Evolutionary conservation across 2,888 invertebrate genomes (phyloP), one percentile per base, ranked within the genome.

Genomic region (Dynastes tityus): DNA sequence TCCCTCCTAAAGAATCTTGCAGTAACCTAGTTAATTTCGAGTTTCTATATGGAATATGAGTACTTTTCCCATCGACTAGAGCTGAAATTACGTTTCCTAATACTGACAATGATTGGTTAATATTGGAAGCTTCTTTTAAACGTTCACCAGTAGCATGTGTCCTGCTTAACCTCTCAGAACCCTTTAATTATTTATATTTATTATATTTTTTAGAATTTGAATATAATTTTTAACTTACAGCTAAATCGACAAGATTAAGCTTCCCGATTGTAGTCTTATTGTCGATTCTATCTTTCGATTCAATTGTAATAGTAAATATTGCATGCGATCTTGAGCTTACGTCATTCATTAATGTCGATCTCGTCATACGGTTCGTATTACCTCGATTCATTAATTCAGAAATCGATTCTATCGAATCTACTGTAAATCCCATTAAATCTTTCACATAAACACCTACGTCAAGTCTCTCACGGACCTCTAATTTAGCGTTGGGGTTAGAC

Each of bases 1-100:
- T 98, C 0, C 98, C 98, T 1, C 98, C 98, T 0, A 99, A 90
- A 0, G 99, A 99, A 88, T 99, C 99, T 90, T 99, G 98, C 79
- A 99, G 90, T 51, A 98, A 89, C 11, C 98, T 89, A 0, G 99
- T 99, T 49, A 99, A 90, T 89, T 99, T 99, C 0, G 98, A 98
- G 90, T 99, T 99, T 84, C 99, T 92, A 89, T 99, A 99, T 0
- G 99, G 99, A 84, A 99, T 97, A 89, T 99, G 98, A 0, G 96
- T 96, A 84, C 96, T 96, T 90, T 98, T 98, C 64, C 98, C 98
- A 90, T 99, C 99, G 2, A 98, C 98, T 81, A 99, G 90, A 1
- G 99, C 98, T 3, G 98, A 98, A 83, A 99, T 99, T 1, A 99
- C 99, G 89, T 99, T 99, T 37, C 99, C 99, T 76, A 99, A 90